Conservation (phyloP, 2,888 invertebrate species). For the Sphecodes monilicornis region DNA sequence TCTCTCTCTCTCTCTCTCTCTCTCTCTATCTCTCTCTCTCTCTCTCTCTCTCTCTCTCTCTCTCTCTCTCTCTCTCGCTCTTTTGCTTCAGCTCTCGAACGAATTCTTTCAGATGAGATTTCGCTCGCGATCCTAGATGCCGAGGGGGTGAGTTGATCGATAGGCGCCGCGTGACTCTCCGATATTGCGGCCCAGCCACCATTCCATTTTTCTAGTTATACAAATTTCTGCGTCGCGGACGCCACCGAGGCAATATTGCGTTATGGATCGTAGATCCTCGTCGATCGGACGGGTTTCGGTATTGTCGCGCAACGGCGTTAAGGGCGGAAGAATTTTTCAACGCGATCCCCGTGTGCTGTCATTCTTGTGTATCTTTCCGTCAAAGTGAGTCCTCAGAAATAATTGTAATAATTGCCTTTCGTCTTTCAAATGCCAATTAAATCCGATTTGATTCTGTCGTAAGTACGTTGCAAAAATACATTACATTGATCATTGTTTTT, state of each 20-base stretch:
- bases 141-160: conserved; percentile 1
- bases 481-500: no score
- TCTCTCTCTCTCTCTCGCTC: background rate
- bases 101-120: conserved; percentile 16
- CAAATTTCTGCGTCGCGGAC: conserved; percentile 10
- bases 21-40: background rate
- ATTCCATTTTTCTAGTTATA: conserved; percentile 12
- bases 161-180: conserved; percentile 7
- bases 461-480: no score
- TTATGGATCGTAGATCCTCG: conserved; percentile 9
- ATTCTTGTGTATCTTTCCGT: background rate
- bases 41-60: background rate
- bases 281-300: background rate
- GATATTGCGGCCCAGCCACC: background rate
- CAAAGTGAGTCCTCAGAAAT: background rate
- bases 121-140: background rate
- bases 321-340: background rate
- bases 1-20: background rate
- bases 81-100: background rate
- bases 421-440: no score
- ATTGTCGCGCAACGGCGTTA: background rate
- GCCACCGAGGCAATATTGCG: conserved; percentile 4
- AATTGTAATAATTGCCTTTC: no score
- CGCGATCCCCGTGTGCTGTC: background rate
- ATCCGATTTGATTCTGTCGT: no score